Evolutionary conservation across 2,113 vertebrate genomes (phyloP).

Genomic region (Typhlomys cinereus): DNA sequence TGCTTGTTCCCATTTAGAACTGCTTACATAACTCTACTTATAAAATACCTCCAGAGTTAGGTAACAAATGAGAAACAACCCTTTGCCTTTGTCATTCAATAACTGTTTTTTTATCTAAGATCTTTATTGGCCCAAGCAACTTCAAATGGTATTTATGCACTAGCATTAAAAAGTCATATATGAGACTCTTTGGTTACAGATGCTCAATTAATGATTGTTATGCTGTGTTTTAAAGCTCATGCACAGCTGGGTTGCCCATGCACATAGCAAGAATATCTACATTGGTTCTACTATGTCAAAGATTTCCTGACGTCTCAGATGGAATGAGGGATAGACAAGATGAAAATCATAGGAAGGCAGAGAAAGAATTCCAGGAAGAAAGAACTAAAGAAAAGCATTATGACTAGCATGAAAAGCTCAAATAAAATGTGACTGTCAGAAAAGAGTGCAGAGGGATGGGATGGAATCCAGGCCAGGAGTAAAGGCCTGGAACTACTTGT

Average conservation of each 20-base stretch:
- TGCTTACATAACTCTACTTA: slow-evolving; percentile 39
- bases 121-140: slow-evolving; percentile 27
- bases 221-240: not conserved
- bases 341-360: not conserved
- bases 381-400: not conserved
- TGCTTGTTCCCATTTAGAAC: slow-evolving; percentile 21
- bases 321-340: not conserved
- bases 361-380: not conserved
- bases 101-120: slow-evolving; percentile 44
- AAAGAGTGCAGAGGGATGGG: not conserved
- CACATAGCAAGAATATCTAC: not conserved
- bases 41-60: slow-evolving; percentile 22
- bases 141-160: slow-evolving; percentile 43
- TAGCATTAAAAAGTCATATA: not conserved
- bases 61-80: slow-evolving; percentile 33
- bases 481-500: not conserved
- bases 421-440: not conserved
- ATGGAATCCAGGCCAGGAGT: not conserved
- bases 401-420: not conserved
- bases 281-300: not conserved
- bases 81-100: slow-evolving; percentile 52
- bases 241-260: not conserved
- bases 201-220: not conserved
- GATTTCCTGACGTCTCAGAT: not conserved
- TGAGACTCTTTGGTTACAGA: slow-evolving; percentile 21